Base-by-base conservation (phyloP, 2,113 vertebrate species). In the Chionomys nivalis region DNA sequence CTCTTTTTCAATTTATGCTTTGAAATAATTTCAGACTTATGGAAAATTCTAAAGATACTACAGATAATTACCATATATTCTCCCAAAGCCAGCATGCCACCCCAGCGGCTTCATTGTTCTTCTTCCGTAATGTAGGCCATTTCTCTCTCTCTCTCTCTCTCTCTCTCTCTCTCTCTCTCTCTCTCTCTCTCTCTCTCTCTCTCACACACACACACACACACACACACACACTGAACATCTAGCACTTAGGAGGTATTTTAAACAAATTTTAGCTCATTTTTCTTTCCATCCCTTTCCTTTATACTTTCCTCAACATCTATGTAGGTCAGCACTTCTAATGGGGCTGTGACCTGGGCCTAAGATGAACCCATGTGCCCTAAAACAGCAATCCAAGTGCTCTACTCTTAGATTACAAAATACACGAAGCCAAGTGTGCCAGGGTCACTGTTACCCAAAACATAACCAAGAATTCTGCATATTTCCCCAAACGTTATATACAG, bases 1-100 rank as follows among this genome's bases (percentile, higher is more conserved):
- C 85, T 85, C 31, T 77, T 73, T 61, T 58, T 9, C 47, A 87
- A 31, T 39, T 70, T 91, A 94, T 47, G 79, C 11, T 94, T 70
- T 85, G 70, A 95, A 95, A 90, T 79, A 88, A 92, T 58, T 92
- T 95, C 24, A 86, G 78, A 94, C 39, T 82, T 16, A 24, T 39
- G 81, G 58, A 88, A 91, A 87, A 49, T 39, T 58, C 11, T 36
- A 85, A 95, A 86, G 93, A 66, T 73, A 91, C 39, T 70, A 93
- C 23, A 70, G 76, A 88, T 19, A 94, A 76, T 49, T 78, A 44
- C 88, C 33, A 9, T 55, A 58, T 3, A 63, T 7, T 82, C 23
- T 87, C 42, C 31, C 19, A 78, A 89, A 93, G 89, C 39, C 55
- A 78, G 7, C 14, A 33, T 10, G 14, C 55, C 70, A n/a, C 36